Conservation (phyloP, 2,888 invertebrate species). For the Thereva unica region DNA sequence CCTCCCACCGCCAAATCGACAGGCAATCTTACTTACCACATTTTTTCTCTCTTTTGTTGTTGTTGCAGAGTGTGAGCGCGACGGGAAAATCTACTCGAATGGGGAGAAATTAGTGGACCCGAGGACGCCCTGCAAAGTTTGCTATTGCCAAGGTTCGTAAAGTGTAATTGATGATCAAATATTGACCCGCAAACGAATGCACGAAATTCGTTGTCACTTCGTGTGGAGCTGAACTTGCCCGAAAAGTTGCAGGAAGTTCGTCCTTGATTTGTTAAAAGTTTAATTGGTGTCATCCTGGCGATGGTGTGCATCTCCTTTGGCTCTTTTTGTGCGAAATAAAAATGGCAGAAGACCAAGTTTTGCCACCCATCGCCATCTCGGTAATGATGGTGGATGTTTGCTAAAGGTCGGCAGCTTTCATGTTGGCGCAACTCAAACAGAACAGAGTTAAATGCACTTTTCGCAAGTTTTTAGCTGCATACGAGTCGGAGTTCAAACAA, state of each 20-base stretch:
- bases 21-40: slow-evolving; percentile 22
- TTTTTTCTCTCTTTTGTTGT: slow-evolving; percentile 36
- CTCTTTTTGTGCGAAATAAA: too few relatives aligned
- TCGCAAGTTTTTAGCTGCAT: background rate
- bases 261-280: background rate
- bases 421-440: slow-evolving; percentile 4
- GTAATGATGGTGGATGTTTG: too few relatives aligned
- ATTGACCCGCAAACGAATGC: slow-evolving; percentile 11
- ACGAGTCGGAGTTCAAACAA: too few relatives aligned
- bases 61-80: slow-evolving; percentile 73
- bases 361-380: too few relatives aligned
- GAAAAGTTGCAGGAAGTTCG: background rate
- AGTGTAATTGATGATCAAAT: slow-evolving; percentile 28
- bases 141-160: slow-evolving; percentile 70
- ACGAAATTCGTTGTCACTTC: background rate
- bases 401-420: too few relatives aligned
- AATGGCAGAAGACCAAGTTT: too few relatives aligned
- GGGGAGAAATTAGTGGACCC: slow-evolving; percentile 75
- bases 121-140: slow-evolving; percentile 75
- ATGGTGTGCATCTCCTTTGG: too few relatives aligned
- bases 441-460: slow-evolving; percentile 30
- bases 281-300: background rate
- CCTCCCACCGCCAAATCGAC: slow-evolving; percentile 42
- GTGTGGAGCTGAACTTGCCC: background rate
- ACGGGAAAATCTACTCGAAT: slow-evolving; percentile 74